Conservation (phyloP, 2,797 vertebrate genomes). For the Lithobates pipiens region DNA sequence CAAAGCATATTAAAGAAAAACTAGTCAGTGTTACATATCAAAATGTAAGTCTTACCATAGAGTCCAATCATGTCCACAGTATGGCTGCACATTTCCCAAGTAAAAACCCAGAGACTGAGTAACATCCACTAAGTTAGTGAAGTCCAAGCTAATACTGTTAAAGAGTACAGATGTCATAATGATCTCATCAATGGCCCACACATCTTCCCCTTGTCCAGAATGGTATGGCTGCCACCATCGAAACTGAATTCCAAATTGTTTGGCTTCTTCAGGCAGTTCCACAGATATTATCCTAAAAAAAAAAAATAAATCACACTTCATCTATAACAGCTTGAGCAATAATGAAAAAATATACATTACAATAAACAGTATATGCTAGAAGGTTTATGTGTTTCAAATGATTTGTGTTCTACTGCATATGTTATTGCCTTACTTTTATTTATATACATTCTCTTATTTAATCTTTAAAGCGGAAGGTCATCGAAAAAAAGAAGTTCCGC, state of each 20-base stretch:
- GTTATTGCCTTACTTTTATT: too few species aligned
- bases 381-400: too few species aligned
- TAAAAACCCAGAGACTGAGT: conserved; percentile 98
- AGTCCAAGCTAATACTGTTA: conserved; percentile 97
- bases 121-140: conserved; percentile 94
- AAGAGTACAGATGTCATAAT: conserved; percentile 97
- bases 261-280: conserved; percentile 90
- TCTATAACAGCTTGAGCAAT: too few species aligned
- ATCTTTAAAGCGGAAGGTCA: too few species aligned
- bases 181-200: conserved; percentile 98
- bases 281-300: conserved; percentile 91
- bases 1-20: conserved; percentile 11
- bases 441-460: too few species aligned
- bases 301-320: conserved; percentile 21
- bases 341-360: too few species aligned
- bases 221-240: conserved; percentile 99
- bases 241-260: conserved; percentile 94
- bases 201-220: conserved; percentile 91
- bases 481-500: too few species aligned
- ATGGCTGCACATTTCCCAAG: conserved; percentile 95
- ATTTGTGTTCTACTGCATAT: too few species aligned
- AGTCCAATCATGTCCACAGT: conserved; percentile 97
- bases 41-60: conserved; percentile 83
- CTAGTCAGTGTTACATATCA: not conserved
- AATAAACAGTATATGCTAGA: too few species aligned